Evolutionary conservation across 2,888 invertebrate genomes (phyloP).

Genomic region (Nemotelus pantherinus): DNA sequence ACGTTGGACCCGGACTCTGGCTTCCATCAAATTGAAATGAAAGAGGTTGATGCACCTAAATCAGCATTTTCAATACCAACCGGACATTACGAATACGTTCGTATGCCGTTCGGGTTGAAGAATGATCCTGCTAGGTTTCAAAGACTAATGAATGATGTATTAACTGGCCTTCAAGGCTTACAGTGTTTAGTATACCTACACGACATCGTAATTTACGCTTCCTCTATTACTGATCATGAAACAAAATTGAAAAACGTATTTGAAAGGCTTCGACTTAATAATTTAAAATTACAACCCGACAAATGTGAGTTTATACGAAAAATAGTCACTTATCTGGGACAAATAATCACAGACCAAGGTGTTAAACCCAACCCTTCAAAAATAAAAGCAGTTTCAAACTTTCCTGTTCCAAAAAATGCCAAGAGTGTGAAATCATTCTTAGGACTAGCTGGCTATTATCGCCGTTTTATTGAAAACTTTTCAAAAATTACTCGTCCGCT

Average conservation of each 20-base stretch:
- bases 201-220: slow-evolving; percentile 56
- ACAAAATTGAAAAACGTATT: slow-evolving; percentile 52
- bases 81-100: slow-evolving; percentile 45
- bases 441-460: slow-evolving; percentile 7
- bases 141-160: slow-evolving; percentile 59
- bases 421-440: not conserved
- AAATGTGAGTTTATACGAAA: slow-evolving; percentile 53
- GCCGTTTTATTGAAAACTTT: slow-evolving; percentile 20
- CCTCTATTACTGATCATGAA: slow-evolving; percentile 51
- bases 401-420: not conserved
- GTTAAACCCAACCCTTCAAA: slow-evolving; percentile 54
- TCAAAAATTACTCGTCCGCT: slow-evolving; percentile 25
- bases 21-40: slow-evolving; percentile 50
- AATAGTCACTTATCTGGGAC: slow-evolving; percentile 51
- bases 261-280: slow-evolving; percentile 49
- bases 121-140: slow-evolving; percentile 62
- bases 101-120: slow-evolving; percentile 61
- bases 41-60: slow-evolving; percentile 41
- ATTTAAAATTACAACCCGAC: slow-evolving; percentile 53
- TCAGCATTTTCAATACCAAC: slow-evolving; percentile 48
- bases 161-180: slow-evolving; percentile 57
- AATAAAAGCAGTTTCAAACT: not conserved
- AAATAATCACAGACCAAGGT: slow-evolving; percentile 54
- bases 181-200: slow-evolving; percentile 59
- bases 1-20: slow-evolving; percentile 49